Conservation (phyloP, 2,797 vertebrate genomes). For the Melanotaenia boesemani region DNA sequence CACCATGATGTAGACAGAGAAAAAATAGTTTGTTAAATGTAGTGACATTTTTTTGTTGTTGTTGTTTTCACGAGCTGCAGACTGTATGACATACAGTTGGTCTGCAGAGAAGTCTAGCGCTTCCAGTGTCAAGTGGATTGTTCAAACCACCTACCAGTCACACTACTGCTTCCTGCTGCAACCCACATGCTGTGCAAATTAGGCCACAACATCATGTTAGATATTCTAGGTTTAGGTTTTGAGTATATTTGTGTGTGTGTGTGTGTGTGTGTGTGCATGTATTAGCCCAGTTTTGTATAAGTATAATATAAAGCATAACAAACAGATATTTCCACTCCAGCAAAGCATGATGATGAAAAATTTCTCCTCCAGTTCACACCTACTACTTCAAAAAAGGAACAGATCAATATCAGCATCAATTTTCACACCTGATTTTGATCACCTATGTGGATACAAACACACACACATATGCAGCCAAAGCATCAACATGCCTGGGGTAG, state of each 20-base stretch:
- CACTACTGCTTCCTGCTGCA: slow-evolving; percentile 23
- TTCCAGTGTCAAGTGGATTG: slow-evolving; percentile 46
- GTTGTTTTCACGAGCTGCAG: neutral
- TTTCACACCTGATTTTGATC: slow-evolving; percentile 39
- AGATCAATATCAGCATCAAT: slow-evolving; percentile 37
- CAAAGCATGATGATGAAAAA: slow-evolving; percentile 45
- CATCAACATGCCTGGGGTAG: neutral
- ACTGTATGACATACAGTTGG: slow-evolving; percentile 13
- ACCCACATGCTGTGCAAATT: slow-evolving; percentile 42
- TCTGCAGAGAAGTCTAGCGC: slow-evolving; percentile 2
- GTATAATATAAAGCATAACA: slow-evolving; percentile 40
- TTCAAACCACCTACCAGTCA: slow-evolving; percentile 40
- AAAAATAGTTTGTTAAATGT: too few species aligned
- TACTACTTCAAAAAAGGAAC: slow-evolving; percentile 27
- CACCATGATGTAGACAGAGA: too few species aligned
- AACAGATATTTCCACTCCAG: slow-evolving; percentile 42
- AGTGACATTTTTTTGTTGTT: too few species aligned
- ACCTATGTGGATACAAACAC: neutral
- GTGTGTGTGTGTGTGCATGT: slow-evolving; percentile 1
- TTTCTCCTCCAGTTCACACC: slow-evolving; percentile 37
- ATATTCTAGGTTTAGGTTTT: slow-evolving; percentile 29
- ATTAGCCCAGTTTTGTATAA: neutral
- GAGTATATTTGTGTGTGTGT: slow-evolving; percentile 12
- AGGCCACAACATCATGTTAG: slow-evolving; percentile 27
- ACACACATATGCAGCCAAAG: neutral